phyloP scores from a whole-genome alignment of 2,888 invertebrate species.

The Phaonia tiefii region DNA sequence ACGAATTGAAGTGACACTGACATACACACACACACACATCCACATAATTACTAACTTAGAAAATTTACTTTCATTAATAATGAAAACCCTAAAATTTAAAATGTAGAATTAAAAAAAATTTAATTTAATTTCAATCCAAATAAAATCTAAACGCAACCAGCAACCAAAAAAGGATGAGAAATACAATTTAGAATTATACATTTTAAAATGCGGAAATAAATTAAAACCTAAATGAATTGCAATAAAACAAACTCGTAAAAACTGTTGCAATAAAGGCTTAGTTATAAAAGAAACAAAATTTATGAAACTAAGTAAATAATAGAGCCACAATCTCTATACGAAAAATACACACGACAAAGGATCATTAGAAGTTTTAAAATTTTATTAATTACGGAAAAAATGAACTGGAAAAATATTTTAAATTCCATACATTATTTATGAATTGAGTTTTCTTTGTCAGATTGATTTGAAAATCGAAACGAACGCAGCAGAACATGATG shows the following conservation, averaged over 20 bases:
- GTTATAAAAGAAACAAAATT: conserved; percentile 26
- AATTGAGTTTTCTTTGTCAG: conserved; percentile 52
- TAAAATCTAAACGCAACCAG: conserved; percentile 13
- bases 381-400: conserved; percentile 5
- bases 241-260: conserved; percentile 3
- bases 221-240: not conserved
- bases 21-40: conserved; percentile 7
- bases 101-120: conserved; percentile 20
- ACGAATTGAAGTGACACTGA: conserved; percentile 37
- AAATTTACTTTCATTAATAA: conserved; percentile 17
- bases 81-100: not conserved
- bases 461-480: conserved; percentile 41
- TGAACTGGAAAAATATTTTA: not conserved
- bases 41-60: conserved; percentile 6
- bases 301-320: too few relatives aligned
- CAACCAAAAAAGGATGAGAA: conserved; percentile 32
- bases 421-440: conserved; percentile 52
- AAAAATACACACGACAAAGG: conserved; percentile 4
- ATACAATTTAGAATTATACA: conserved; percentile 19
- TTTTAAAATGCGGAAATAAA: not conserved
- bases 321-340: not conserved
- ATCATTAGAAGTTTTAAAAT: conserved; percentile 34
- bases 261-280: conserved; percentile 21
- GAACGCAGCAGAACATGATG: not conserved
- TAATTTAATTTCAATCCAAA: conserved; percentile 30